Evolutionary conservation across 2,113 vertebrate genomes (phyloP).

Genomic region (Tenebrosternarchus preto): DNA sequence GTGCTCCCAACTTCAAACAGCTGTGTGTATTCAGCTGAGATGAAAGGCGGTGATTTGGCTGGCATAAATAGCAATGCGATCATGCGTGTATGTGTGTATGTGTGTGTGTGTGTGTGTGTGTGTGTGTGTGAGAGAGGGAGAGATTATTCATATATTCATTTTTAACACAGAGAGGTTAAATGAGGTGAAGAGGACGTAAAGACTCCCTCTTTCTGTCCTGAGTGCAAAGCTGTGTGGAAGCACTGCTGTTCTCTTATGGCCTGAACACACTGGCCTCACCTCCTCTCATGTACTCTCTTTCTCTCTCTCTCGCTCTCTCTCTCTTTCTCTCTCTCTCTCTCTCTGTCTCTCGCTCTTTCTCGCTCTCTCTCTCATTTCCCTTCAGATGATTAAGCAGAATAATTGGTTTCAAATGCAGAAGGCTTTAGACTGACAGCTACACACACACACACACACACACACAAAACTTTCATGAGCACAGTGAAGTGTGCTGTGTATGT

Average conservation of each 20-base stretch:
- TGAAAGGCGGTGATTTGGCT: conserved; percentile 45
- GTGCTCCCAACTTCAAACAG: conserved; percentile 34
- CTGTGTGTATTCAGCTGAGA: conserved; percentile 47
- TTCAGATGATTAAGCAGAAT: background rate
- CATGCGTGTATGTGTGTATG: conserved; percentile 13
- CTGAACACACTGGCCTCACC: background rate
- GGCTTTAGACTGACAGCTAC: background rate
- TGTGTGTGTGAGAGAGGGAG: conserved; percentile 3
- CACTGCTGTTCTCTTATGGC: background rate
- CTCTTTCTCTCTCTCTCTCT: background rate
- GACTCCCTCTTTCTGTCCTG: background rate
- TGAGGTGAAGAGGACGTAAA: conserved; percentile 17
- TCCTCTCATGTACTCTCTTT: conserved; percentile 65
- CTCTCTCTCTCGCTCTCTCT: conserved; percentile 36
- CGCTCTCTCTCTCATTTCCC: conserved; percentile 19
- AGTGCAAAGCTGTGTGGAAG: background rate
- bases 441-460: conserved; percentile 8
- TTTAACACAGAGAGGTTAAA: conserved; percentile 22
- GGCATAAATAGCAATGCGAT: conserved; percentile 12
- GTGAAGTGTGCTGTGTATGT: background rate
- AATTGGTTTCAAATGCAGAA: background rate
- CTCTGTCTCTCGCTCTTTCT: conserved; percentile 63
- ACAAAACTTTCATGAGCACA: background rate
- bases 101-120: conserved; percentile 6
- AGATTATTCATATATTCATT: background rate